Evolutionary conservation across 2,797 vertebrate species (phyloP).

Genomic region (Philypnodon macrostomus): DNA sequence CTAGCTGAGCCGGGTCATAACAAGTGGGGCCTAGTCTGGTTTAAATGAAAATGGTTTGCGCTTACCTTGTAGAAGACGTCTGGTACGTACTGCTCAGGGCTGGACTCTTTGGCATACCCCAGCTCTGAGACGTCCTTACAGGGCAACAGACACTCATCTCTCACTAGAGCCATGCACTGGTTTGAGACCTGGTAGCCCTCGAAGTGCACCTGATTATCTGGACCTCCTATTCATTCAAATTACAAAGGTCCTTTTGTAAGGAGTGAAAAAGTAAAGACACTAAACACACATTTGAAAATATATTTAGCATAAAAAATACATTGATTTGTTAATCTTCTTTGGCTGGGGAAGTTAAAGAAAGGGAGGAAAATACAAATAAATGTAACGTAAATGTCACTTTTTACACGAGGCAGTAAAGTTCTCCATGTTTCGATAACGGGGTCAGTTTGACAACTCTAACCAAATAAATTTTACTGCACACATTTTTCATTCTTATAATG

Average conservation of each 20-base stretch:
- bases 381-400: too few species aligned
- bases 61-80: constrained; percentile 97
- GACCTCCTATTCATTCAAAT: too few species aligned
- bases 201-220: constrained; percentile 98
- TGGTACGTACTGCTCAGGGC: constrained; percentile 95
- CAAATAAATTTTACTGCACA: background rate
- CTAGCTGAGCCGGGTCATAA: too few species aligned
- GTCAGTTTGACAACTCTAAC: too few species aligned
- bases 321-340: too few species aligned
- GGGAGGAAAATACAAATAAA: background rate
- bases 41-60: background rate
- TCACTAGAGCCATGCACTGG: constrained; percentile 97
- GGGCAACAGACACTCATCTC: constrained; percentile 93
- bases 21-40: too few species aligned
- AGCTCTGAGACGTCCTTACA: constrained; percentile 92
- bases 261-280: too few species aligned
- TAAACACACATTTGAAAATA: too few species aligned
- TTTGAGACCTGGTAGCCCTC: constrained; percentile 98
- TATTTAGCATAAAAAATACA: too few species aligned
- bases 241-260: too few species aligned
- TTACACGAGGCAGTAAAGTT: too few species aligned
- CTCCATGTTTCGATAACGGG: too few species aligned
- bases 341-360: background rate
- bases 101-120: constrained; percentile 95
- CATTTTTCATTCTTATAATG: background rate